A percentile compares a stretch with the other conserved stretches of the same genome.
Evolutionary conservation across 2,888 invertebrate species (phyloP).

Genomic region (Acanthococcus lagerstroemiae): DNA sequence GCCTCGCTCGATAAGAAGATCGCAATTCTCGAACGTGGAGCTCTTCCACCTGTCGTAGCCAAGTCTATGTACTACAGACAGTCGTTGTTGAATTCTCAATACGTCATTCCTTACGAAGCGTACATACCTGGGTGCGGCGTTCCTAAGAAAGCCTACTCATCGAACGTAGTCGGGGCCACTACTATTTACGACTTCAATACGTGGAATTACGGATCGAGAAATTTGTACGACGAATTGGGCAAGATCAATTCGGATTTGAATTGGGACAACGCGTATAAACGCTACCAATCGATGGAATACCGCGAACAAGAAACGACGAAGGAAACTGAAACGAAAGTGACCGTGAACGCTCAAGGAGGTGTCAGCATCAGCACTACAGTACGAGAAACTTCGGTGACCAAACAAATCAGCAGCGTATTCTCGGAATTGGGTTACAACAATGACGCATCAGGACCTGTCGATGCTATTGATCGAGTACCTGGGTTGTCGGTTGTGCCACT

Average conservation of each 20-base stretch:
- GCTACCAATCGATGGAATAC: conserved; percentile 1
- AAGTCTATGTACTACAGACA: conserved; percentile 8
- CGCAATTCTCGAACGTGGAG: neutral
- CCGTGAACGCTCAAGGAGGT: neutral
- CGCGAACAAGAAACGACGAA: neutral
- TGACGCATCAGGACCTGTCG: neutral
- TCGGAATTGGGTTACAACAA: conserved; percentile 4
- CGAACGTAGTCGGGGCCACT: conserved; percentile 4
- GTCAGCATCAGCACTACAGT: neutral
- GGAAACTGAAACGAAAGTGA: neutral
- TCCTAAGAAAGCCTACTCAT: neutral
- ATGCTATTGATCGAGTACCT: too few species aligned
- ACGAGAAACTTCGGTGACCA: conserved; percentile 1
- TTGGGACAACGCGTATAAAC: conserved; percentile 3
- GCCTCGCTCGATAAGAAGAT: neutral
- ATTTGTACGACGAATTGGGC: neutral
- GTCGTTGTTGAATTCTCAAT: neutral
- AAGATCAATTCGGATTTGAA: neutral
- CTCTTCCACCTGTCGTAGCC: neutral
- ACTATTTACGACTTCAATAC: conserved; percentile 5
- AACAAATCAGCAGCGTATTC: conserved; percentile 1
- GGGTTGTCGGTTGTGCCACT: neutral
- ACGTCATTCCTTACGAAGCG: neutral
- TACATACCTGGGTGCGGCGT: neutral
- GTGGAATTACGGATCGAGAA: conserved; percentile 8